Base-by-base conservation (phyloP, 2,797 vertebrate species). In the Clarias fuscus region DNA sequence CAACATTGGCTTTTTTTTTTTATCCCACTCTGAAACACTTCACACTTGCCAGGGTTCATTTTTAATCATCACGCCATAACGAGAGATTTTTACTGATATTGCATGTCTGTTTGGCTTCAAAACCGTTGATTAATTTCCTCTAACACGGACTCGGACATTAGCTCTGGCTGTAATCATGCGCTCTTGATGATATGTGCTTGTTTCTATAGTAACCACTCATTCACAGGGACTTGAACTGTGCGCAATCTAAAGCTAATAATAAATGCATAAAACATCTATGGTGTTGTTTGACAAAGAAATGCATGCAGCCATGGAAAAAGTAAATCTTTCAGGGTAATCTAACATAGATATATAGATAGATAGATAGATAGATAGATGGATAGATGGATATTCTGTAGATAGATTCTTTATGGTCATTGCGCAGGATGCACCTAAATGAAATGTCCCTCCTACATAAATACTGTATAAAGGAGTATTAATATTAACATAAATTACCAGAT, bases 161-260 rank as follows among this genome's bases (percentile, higher is more conserved):
- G 56, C 20, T 24, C 20, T 13, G 20, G 48, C 11, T 53, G 24
- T 53, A 75, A 78, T 79, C 53, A 62, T 15, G 30, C 18, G 24
- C 33, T 24, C 33, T 14, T 22, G 14, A 11, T 62, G 24, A 24
- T 13, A 62, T 24, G 11, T 24, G 24, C 33, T 37, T 5, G 24
- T 77, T 62, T 62, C 30, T 62, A 24, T 61, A 64, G 78, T 83
- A 70, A 83, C 89, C 77, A 61, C 72, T 43, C 37, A 2, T 62
- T 80, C 73, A 76, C 14, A 18, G 73, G 6, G n/a, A 18, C 24
- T 8, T 27, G 13, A 33, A 37, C 7, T 7, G 30, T 6, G 13
- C 70, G 2, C 14, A 24, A 43, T 24, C 22, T 48, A n/a, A 48
- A 15, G 37, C 22, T 48, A 3, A n/a, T n/a, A 24, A 43, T 73